Evolutionary conservation across 2,113 vertebrate genomes (phyloP).

Genomic region (Neodon shergylaensis): DNA sequence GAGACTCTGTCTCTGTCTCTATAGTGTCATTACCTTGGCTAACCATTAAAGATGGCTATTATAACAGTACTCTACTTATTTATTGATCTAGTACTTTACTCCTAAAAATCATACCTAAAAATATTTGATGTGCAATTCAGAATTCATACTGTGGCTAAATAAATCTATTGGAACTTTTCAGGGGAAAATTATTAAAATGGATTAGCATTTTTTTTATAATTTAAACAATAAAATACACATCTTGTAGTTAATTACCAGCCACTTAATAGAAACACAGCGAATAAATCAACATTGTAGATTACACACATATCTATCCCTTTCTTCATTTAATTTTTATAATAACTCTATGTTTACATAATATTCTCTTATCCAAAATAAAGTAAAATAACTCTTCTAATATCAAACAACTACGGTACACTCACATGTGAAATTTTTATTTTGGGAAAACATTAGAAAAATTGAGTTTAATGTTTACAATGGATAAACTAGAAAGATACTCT

Average conservation of each 20-base stretch:
- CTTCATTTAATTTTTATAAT: background rate
- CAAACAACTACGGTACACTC: background rate
- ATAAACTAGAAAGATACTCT: background rate
- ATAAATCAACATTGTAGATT: background rate
- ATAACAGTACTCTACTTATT: background rate
- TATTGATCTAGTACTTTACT: background rate
- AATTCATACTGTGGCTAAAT: background rate
- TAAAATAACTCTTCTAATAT: background rate
- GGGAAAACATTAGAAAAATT: background rate
- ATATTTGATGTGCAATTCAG: background rate
- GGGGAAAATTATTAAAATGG: background rate
- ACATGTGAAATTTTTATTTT: background rate
- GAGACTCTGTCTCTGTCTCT: background rate
- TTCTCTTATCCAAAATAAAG: background rate
- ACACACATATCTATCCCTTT: background rate
- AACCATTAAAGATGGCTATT: background rate
- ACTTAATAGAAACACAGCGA: background rate
- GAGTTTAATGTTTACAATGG: background rate
- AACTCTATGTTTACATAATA: background rate
- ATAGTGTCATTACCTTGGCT: background rate
- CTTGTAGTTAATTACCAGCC: background rate
- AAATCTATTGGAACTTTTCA: background rate
- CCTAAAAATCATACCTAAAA: background rate
- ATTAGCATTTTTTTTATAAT: background rate
- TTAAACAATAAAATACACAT: background rate